Evolutionary conservation across 2,797 vertebrate genomes (phyloP).

Genomic region (Spinibarbus caldwelli): DNA sequence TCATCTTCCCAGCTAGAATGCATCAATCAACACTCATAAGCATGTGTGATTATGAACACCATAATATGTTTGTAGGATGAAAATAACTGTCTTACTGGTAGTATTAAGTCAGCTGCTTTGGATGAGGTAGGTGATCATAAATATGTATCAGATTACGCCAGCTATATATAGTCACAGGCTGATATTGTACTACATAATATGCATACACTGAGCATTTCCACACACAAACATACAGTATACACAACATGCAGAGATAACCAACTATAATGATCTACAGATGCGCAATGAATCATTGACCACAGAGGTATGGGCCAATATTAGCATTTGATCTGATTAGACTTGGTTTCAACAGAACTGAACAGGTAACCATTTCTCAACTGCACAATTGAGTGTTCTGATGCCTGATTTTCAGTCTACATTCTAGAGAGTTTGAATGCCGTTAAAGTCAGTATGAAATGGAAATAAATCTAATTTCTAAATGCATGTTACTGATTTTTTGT

Average conservation of each 20-base stretch:
- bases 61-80: neutral
- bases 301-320: neutral
- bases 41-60: neutral
- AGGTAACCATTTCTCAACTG: neutral
- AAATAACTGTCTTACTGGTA: constrained; percentile 5
- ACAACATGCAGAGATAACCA: neutral
- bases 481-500: neutral
- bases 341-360: neutral
- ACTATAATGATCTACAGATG: neutral
- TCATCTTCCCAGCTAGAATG: neutral
- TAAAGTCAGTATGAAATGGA: neutral
- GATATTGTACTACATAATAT: constrained; percentile 48
- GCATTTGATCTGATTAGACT: neutral
- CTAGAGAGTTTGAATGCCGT: neutral
- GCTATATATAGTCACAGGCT: constrained; percentile 56
- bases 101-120: constrained; percentile 28
- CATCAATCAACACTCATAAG: neutral
- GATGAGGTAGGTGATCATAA: constrained; percentile 49
- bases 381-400: neutral
- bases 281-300: neutral
- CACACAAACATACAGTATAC: constrained; percentile 5
- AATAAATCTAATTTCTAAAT: neutral
- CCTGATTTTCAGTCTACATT: neutral
- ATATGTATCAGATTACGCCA: constrained; percentile 46
- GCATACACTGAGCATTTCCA: constrained; percentile 58